These are phyloP conservation scores for Patiria miniata DNA, from an alignment of 35 echinoderm and acorn worm species.

Conservation along the genomic window DNA sequence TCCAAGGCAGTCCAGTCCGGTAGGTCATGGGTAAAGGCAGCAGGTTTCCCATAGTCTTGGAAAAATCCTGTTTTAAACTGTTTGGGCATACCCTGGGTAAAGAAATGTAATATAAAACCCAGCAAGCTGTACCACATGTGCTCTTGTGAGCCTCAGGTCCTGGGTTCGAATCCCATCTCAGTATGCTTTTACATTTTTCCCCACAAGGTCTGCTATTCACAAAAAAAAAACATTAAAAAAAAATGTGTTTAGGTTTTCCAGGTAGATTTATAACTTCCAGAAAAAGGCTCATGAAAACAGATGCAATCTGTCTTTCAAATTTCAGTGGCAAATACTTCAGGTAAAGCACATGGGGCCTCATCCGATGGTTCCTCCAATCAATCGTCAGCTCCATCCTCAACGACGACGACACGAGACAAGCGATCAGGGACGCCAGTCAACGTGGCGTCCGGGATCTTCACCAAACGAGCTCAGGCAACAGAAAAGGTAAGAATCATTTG, in stretches of 20 bases:
- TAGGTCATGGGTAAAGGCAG: not conserved
- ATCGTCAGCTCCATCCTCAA: constrained; percentile 65
- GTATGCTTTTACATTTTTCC: too few species aligned
- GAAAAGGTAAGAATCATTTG: constrained; percentile 62
- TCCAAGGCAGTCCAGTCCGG: constrained; percentile 38
- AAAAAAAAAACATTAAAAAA: too few species aligned
- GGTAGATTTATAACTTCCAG: too few species aligned
- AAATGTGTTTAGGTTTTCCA: too few species aligned
- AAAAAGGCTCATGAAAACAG: not conserved
- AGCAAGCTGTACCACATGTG: too few species aligned
- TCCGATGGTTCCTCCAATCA: constrained; percentile 76
- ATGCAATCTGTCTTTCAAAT: not conserved
- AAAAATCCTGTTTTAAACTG: too few species aligned
- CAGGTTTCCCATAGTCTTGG: too few species aligned
- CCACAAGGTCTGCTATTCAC: too few species aligned
- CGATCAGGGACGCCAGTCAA: constrained; percentile 71
- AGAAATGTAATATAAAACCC: too few species aligned
- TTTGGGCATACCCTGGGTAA: too few species aligned
- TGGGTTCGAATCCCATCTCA: too few species aligned
- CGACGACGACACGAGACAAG: constrained; percentile 28
- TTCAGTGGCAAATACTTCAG: not conserved
- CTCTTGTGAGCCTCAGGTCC: too few species aligned
- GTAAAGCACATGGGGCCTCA: constrained; percentile 32
- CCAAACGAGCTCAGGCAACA: constrained; percentile 73
- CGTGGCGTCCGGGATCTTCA: constrained; percentile 84